phyloP scores from a whole-genome alignment of 2,888 invertebrate species.

The Yponomeuta evonymella region DNA sequence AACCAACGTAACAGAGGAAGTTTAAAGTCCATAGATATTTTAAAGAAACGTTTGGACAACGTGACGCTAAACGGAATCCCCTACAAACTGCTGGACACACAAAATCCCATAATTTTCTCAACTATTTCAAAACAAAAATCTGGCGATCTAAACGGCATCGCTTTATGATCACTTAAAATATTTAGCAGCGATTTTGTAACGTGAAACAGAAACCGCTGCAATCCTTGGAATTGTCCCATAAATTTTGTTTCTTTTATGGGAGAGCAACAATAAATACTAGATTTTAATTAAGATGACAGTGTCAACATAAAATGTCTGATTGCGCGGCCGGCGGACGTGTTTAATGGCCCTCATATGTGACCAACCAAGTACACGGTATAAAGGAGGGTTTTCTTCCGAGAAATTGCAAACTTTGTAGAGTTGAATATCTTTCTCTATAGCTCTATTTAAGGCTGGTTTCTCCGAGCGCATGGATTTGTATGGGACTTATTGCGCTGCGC shows the following conservation, averaged over 20 bases:
- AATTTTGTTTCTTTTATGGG: constrained; percentile 12
- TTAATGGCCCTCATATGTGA: constrained; percentile 63
- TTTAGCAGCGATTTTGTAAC: not conserved
- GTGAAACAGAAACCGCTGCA: constrained; percentile 5
- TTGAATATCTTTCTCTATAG: no score
- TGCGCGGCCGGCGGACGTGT: constrained; percentile 50
- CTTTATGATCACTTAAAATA: constrained; percentile 1
- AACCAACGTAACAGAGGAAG: no score
- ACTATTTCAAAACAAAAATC: constrained; percentile 1
- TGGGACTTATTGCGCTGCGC: no score
- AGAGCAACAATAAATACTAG: constrained; percentile 41
- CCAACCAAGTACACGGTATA: constrained; percentile 18
- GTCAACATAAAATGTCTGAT: constrained; percentile 51
- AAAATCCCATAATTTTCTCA: not conserved
- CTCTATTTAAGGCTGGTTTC: no score
- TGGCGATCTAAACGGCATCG: not conserved
- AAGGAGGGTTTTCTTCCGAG: not conserved
- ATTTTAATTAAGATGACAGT: constrained; percentile 66
- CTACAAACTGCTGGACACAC: not conserved
- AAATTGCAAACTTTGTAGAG: no score
- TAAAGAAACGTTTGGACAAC: no score
- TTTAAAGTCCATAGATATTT: no score
- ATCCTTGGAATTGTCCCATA: constrained; percentile 11
- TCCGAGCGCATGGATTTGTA: no score
- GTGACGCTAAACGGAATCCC: not conserved